Base-by-base conservation (phyloP, 2,113 vertebrate genomes). In the Stegostoma tigrinum region DNA sequence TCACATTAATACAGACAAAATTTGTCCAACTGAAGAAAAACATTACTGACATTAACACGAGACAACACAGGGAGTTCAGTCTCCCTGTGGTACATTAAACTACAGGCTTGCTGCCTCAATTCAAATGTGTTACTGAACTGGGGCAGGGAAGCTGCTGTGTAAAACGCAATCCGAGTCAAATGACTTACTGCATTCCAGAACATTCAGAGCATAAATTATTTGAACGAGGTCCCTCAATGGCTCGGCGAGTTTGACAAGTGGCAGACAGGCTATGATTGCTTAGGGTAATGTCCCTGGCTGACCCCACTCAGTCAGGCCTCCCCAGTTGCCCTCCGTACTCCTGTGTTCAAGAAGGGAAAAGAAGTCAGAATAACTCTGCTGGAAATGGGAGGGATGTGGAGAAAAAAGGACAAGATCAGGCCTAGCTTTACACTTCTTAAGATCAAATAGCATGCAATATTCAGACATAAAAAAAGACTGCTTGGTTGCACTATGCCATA, bases 171-270 rank as follows among this genome's bases (percentile, higher is more conserved):
- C 89, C 17, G 17, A 91, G 89, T 38, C 38, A 91, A n/a, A 91
- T 19, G 61, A 67, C 15, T 93, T 66, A 38, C n/a, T 93, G 89
- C 89, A 93, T 93, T 93, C 89, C 89, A 66, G 34, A 93, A 64
- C 89, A 38, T 66, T 66, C 17, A 1, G 34, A 42, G 89, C 24
- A 93, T 93, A 93, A 93, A 67, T 93, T 93, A 66, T 93, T 66
- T 2, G 6, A 38, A 45, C 21, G 80, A 21, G 17, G 80, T 83
- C 38, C 80, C 80, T 83, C 42, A 38, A 83, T 42, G 38, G 80
- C 38, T 83, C 38, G 42, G 38, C 42, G 5, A 42, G 17, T 83
- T 83, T 83, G 78, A 19, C 34, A 17, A 83, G 78, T 38, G 15
- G 17, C n/a, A 38, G 78, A 38, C 3, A 83, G 17, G 19, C 80